A percentile compares a stretch with the other conserved stretches of the same genome.
Conservation (phyloP, 2,888 invertebrate species). For the Graphium colonna region DNA sequence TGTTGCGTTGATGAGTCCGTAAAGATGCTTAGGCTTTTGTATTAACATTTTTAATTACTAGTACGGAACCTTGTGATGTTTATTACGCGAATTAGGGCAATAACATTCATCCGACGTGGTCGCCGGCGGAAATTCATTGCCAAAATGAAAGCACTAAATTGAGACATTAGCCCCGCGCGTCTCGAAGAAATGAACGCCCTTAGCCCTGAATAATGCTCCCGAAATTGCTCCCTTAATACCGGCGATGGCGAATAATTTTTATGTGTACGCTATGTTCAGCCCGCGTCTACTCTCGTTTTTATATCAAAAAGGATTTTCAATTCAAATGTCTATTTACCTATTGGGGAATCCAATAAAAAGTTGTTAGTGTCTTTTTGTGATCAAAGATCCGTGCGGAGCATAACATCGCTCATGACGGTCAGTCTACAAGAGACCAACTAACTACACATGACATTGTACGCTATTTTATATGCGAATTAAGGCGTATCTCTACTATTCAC, state of each 20-base stretch:
- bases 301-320: neutral
- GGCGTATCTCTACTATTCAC: no score
- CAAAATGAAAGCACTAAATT: conserved; percentile 17
- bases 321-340: neutral
- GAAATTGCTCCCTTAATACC: neutral
- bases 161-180: conserved; percentile 12
- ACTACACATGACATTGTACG: no score
- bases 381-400: no score
- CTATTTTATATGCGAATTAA: no score
- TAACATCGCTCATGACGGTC: no score
- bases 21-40: conserved; percentile 15
- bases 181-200: conserved; percentile 4
- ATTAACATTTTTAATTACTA: conserved; percentile 23
- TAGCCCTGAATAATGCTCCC: conserved; percentile 9
- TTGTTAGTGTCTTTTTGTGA: neutral
- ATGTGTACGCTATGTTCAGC: neutral
- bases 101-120: conserved; percentile 17
- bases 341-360: neutral
- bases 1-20: conserved; percentile 13
- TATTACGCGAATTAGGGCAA: conserved; percentile 21
- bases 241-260: neutral
- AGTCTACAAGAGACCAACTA: no score
- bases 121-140: conserved; percentile 7
- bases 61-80: conserved; percentile 15
- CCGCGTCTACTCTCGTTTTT: neutral